Evolutionary conservation across 2,113 vertebrate genomes (phyloP), one percentile per base, ranked within the genome.

Genomic region (Daubentonia madagascariensis): DNA sequence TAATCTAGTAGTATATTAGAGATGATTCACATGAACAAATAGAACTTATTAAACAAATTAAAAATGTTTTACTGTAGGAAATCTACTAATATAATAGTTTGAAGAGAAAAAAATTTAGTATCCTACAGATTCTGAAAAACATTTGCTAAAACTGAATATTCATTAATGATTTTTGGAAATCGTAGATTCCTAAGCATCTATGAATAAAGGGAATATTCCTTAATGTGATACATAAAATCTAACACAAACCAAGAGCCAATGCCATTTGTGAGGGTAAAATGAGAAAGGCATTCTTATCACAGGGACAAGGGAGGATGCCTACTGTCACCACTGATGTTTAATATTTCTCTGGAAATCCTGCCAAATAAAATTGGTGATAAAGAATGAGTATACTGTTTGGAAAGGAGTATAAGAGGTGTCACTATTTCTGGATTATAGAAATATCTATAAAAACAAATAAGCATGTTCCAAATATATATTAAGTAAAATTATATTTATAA

Each of bases 401-500:
- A 93, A 96, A 85, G n/a, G 14, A 67, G 23, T 30, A 32, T 88
- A 91, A 93, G 18, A 63, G 8, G 14, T 37, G 63, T 59, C 68
- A 90, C 80, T 85, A 96, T 90, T 48, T 90, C 43, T 70, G 65
- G 18, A 76, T 76, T 91, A 85, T 23, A 94, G 59, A 94, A 96
- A 84, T 22, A 37, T 89, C 80, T 86, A 79, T 63, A 76, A 90
- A 20, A 94, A 93, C 40, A 94, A 95, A 91, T 93, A 72, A 76
- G 20, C 32, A 93, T 52, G n/a, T 85, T 84, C 40, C 76, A 97
- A 96, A 65, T 78, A 80, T 79, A 86, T 7, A 68, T 86, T 79
- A 87, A 96, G 79, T 89, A 89, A 78, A 94, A 72, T 35, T 91
- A 6, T 8, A 78, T 73, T 78, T 75, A 57, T 12, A 79, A 75